A percentile compares a stretch with the other conserved stretches of the same genome.
These are phyloP conservation scores for Macrostomum lignano DNA, from an alignment of 1,140 invertebrate genomes.

Conservation along the genomic window DNA sequence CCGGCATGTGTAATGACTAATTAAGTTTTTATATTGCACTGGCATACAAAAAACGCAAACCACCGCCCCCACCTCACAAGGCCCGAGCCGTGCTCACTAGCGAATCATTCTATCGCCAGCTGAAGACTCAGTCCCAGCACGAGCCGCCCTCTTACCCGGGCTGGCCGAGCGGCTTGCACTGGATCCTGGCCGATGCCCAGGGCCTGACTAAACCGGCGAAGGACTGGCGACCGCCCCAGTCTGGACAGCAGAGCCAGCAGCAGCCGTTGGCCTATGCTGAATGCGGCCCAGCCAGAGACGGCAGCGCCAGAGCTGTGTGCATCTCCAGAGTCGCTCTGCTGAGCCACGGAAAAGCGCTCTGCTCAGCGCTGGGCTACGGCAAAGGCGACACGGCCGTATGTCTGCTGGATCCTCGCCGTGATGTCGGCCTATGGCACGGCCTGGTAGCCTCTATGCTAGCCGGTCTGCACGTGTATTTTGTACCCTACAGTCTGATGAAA, in stretches of 20 bases:
- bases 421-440: conserved; percentile 70
- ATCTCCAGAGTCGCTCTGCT: conserved; percentile 64
- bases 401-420: conserved; percentile 75
- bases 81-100: too few relatives aligned
- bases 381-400: conserved; percentile 70
- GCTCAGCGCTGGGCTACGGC: conserved; percentile 79
- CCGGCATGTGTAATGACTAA: too few relatives aligned
- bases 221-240: conserved; percentile 68
- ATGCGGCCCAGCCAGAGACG: conserved; percentile 49
- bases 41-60: too few relatives aligned
- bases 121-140: too few relatives aligned
- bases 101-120: too few relatives aligned
- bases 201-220: too few relatives aligned
- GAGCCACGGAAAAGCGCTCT: conserved; percentile 66
- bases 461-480: conserved; percentile 96
- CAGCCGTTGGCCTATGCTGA: conserved; percentile 71
- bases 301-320: conserved; percentile 82
- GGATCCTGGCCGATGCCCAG: too few relatives aligned
- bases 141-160: too few relatives aligned
- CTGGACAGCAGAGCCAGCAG: conserved; percentile 63
- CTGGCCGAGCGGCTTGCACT: too few relatives aligned
- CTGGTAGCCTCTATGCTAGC: conserved; percentile 72
- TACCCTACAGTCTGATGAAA: conserved; percentile 96
- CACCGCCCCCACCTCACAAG: too few relatives aligned
- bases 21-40: too few relatives aligned